A percentile compares a stretch with the other conserved stretches of the same genome.
Conservation (phyloP, 2,797 vertebrate species). For the Macropodus opercularis region DNA sequence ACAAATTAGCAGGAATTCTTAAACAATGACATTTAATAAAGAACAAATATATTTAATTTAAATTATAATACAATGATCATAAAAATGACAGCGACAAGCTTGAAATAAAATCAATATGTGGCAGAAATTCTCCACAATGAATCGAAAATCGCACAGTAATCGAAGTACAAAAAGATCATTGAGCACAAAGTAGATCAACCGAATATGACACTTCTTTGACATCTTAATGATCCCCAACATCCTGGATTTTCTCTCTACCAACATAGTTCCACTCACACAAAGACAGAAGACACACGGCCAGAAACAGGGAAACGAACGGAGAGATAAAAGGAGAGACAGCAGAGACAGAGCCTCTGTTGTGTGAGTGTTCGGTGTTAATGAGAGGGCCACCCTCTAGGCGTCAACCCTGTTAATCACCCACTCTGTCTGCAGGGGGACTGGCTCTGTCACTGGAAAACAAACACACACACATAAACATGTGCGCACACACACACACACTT, state of each 20-base stretch:
- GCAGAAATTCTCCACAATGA: not conserved
- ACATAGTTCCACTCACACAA: slow-evolving; percentile 8
- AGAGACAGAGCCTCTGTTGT: slow-evolving; percentile 38
- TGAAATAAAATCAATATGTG: not conserved
- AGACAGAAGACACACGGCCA: slow-evolving; percentile 15
- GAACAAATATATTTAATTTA: not conserved
- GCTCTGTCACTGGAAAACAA: slow-evolving; percentile 78
- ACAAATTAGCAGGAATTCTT: not conserved
- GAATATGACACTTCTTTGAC: slow-evolving; percentile 1
- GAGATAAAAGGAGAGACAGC: slow-evolving; percentile 36
- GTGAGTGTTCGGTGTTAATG: slow-evolving; percentile 72
- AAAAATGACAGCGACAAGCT: not conserved
- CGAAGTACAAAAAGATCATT: slow-evolving; percentile 1
- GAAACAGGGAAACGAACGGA: slow-evolving; percentile 27
- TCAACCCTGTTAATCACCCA: slow-evolving; percentile 83
- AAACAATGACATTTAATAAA: not conserved
- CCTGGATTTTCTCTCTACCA: slow-evolving; percentile 1
- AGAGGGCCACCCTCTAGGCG: slow-evolving; percentile 79
- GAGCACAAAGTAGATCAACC: not conserved
- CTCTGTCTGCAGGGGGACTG: slow-evolving; percentile 77
- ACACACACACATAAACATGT: slow-evolving; percentile 41
- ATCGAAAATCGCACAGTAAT: not conserved
- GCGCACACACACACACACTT: not conserved
- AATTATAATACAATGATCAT: not conserved
- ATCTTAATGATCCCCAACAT: slow-evolving; percentile 3